These are phyloP conservation scores for Thyatira batis DNA, from an alignment of 2,888 invertebrate genomes.

Conservation along the genomic window DNA sequence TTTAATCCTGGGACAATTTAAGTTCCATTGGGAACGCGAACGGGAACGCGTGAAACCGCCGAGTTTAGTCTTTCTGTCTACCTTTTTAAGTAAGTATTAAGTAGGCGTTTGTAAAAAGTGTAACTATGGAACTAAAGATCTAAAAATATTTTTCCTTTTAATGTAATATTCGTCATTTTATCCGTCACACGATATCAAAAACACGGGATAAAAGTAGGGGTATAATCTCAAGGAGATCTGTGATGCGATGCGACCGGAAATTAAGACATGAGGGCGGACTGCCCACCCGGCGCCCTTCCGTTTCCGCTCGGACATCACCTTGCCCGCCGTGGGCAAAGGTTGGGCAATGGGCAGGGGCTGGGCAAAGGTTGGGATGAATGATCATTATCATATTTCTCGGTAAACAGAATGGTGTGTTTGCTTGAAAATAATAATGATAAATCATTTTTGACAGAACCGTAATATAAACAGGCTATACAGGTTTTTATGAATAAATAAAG, in stretches of 20 bases:
- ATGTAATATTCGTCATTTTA: not conserved
- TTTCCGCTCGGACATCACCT: slow-evolving; percentile 72
- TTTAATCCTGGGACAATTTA: too few relatives aligned
- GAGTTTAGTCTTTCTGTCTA: too few relatives aligned
- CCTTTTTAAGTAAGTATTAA: too few relatives aligned
- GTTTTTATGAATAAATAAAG: too few relatives aligned
- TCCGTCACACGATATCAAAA: slow-evolving; percentile 14
- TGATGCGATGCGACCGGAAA: slow-evolving; percentile 71
- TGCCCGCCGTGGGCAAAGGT: slow-evolving; percentile 50
- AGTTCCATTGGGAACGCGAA: too few relatives aligned
- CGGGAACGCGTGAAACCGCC: too few relatives aligned
- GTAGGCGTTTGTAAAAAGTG: too few relatives aligned
- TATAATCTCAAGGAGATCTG: slow-evolving; percentile 61
- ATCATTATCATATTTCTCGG: slow-evolving; percentile 54
- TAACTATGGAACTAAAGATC: too few relatives aligned
- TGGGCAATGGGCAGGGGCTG: too few relatives aligned
- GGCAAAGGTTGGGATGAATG: slow-evolving; percentile 49
- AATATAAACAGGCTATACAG: too few relatives aligned
- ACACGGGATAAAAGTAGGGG: slow-evolving; percentile 30
- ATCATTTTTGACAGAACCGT: not conserved
- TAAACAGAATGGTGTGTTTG: not conserved
- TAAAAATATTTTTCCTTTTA: too few relatives aligned
- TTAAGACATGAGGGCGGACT: slow-evolving; percentile 65
- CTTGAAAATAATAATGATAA: too few relatives aligned
- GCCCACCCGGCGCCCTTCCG: slow-evolving; percentile 40